Conservation (phyloP, 2,888 invertebrate species). For the Aquatica leii region DNA sequence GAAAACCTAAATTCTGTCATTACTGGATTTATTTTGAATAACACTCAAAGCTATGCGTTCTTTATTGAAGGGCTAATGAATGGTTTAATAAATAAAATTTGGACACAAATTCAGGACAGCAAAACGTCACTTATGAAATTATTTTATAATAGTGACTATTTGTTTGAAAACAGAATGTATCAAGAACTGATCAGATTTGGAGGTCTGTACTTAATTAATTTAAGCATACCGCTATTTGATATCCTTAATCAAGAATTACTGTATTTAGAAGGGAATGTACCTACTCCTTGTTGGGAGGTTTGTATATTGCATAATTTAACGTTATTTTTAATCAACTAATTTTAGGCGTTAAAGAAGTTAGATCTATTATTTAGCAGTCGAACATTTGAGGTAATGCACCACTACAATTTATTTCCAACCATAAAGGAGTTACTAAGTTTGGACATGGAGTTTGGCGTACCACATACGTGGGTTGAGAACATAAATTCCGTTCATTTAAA, state of each 20-base stretch:
- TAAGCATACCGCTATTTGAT: slow-evolving; percentile 48
- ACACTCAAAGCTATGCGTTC: slow-evolving; percentile 34
- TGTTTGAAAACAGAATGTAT: slow-evolving; percentile 52
- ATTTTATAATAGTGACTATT: slow-evolving; percentile 51
- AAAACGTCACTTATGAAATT: slow-evolving; percentile 41
- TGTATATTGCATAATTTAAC: slow-evolving; percentile 7
- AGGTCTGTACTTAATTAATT: slow-evolving; percentile 47
- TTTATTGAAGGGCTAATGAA: slow-evolving; percentile 40
- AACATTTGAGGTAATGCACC: slow-evolving; percentile 47
- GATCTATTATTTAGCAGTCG: slow-evolving; percentile 47
- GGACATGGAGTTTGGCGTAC: slow-evolving; percentile 56
- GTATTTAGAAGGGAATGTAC: slow-evolving; percentile 51
- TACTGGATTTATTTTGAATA: slow-evolving; percentile 45
- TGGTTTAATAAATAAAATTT: slow-evolving; percentile 29
- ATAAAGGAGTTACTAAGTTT: slow-evolving; percentile 52
- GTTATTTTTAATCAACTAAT: slow-evolving; percentile 19
- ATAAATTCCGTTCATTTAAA: background rate
- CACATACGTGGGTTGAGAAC: slow-evolving; percentile 23
- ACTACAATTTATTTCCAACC: slow-evolving; percentile 52
- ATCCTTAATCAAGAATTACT: slow-evolving; percentile 47
- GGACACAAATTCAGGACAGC: slow-evolving; percentile 27
- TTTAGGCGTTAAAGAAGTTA: slow-evolving; percentile 53
- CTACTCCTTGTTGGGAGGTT: slow-evolving; percentile 50
- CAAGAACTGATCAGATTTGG: slow-evolving; percentile 42
- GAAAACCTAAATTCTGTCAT: slow-evolving; percentile 16